Conservation (phyloP, 53 echinoderm and acorn worm genomes). For the Echinometra lucunter region DNA sequence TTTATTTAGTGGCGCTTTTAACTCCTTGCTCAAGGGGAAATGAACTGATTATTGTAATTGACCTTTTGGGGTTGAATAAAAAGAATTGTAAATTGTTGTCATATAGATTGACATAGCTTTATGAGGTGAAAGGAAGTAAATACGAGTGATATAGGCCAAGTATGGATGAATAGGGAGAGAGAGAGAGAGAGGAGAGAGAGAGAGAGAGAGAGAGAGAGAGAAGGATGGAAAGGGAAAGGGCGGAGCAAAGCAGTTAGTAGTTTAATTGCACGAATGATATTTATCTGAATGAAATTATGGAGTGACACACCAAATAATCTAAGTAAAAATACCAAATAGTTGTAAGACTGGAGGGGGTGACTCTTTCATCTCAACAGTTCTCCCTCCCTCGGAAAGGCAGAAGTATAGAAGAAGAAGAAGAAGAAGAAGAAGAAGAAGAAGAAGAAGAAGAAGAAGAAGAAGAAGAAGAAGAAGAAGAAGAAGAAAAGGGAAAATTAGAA, state of each 20-base stretch:
- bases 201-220: neutral
- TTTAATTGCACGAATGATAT: neutral
- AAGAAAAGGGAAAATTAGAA: too few species aligned
- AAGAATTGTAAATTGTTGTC: neutral
- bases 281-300: neutral
- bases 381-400: neutral
- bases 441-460: too few species aligned
- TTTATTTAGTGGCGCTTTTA: neutral
- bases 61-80: neutral
- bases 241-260: neutral
- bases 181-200: neutral
- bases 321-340: neutral
- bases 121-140: neutral
- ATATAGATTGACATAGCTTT: neutral
- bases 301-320: neutral
- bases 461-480: too few species aligned
- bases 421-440: too few species aligned
- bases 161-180: neutral
- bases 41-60: too few species aligned
- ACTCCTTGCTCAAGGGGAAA: too few species aligned
- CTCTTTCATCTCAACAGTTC: neutral
- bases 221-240: neutral
- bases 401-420: neutral
- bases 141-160: too few species aligned
- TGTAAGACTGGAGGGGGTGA: neutral